Base-by-base conservation (phyloP, 2,888 invertebrate species). In the Suillia variegata region DNA sequence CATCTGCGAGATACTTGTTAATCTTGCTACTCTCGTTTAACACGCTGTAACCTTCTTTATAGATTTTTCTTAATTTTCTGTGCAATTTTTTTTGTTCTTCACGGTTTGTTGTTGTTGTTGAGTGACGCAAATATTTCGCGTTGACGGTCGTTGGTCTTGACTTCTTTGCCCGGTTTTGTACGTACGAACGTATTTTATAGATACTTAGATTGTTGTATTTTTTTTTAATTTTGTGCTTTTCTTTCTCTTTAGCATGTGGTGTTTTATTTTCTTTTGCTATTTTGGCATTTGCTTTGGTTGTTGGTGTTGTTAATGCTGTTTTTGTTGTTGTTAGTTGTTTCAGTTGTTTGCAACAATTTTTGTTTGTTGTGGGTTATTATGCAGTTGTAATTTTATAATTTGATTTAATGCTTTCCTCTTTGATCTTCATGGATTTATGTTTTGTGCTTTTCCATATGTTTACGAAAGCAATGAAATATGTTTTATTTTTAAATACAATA, bases 281-380 rank as follows among this genome's bases (percentile, higher is more conserved):
- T 31, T 31, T 31, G 31, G 6, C 12, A n/a, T 6, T 31, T 31
- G 12, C 31, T 31, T 31, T 45, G 22, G 64, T 60, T 60, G 49
- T 56, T 45, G 52, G 53, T 62, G 38, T 42, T 50, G 54, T 55
- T 48, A 52, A 2, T 8, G 45, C 17, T 18, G 13, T 48, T 18
- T 48, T 48, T n/a, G n/a, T n/a, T n/a, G n/a, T n/a, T n/a, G n/a
- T n/a, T n/a, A n/a, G n/a, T n/a, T n/a, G n/a, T n/a, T n/a, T n/a
- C n/a, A n/a, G 12, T 12, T 12, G 31, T 31, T 31, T 31, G 6
- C 31, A 31, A 12, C 6, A 8, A 31, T 31, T 31, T 31, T 31
- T 31, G 31, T 31, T 31, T 31, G 6, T 31, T 31, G 6, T 31
- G 6, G 6, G 12, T 31, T 31, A 31, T 12, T 31, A 8, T 31